These are phyloP conservation scores for Lottia gigantea DNA, from an alignment of 2,888 invertebrate species.

Conservation along the genomic window DNA sequence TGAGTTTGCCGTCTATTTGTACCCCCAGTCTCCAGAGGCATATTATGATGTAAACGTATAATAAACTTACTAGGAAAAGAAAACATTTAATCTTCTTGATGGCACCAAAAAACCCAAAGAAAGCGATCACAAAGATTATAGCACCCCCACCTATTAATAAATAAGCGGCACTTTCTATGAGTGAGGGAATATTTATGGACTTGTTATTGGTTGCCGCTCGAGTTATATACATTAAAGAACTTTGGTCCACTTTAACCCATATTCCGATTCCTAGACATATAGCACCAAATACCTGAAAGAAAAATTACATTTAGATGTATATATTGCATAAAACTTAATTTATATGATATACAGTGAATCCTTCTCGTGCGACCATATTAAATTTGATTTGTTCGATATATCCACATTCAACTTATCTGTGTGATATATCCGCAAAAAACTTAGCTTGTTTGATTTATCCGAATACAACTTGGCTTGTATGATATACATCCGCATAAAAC, in stretches of 20 bases:
- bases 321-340: too few species aligned
- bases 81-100: constrained; percentile 15
- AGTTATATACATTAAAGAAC: constrained; percentile 11
- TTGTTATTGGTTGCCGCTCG: not conserved
- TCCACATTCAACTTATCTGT: too few species aligned
- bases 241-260: constrained; percentile 18
- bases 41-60: too few species aligned
- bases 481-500: too few species aligned
- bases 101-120: constrained; percentile 22
- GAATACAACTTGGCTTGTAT: not conserved
- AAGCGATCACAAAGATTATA: constrained; percentile 15
- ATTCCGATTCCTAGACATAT: constrained; percentile 18
- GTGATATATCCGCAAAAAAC: too few species aligned
- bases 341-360: too few species aligned
- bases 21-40: too few species aligned
- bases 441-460: too few species aligned
- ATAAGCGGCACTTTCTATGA: constrained; percentile 16
- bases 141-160: constrained; percentile 18
- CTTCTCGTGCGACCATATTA: too few species aligned
- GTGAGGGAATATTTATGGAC: constrained; percentile 12
- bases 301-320: too few species aligned
- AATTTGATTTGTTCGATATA: too few species aligned
- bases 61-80: constrained; percentile 14
- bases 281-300: constrained; percentile 18
- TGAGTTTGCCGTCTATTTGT: too few species aligned